Percentiles rank a stretch among this genome's conserved stretches.
phyloP scores from a whole-genome alignment of 2,888 invertebrate species.

The Chymomyza amoena region DNA sequence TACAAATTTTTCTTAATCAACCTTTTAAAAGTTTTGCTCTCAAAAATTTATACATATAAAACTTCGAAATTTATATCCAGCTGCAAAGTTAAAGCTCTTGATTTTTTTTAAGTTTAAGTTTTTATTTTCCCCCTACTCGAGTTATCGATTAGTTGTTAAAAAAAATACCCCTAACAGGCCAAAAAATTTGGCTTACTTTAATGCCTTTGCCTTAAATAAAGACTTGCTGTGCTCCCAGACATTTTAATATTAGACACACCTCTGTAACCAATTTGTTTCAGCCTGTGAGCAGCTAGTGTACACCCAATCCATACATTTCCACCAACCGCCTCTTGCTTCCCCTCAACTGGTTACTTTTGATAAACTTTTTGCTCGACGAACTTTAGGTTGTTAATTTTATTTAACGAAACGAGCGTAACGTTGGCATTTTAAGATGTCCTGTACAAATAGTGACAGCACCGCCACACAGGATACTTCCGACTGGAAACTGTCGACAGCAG shows the following conservation, averaged over 20 bases:
- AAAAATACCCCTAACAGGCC: neutral
- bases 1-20: no score
- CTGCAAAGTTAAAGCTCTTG: neutral
- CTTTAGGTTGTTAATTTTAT: conserved; percentile 53
- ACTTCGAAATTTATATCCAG: no score
- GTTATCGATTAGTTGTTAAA: neutral
- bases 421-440: conserved; percentile 12
- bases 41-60: no score
- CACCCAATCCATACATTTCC: no score
- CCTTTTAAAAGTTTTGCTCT: no score
- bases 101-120: neutral
- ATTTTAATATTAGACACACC: no score
- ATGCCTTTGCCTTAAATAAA: neutral
- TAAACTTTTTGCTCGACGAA: conserved; percentile 23
- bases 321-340: neutral
- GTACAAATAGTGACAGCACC: neutral
- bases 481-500: neutral
- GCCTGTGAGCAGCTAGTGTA: neutral
- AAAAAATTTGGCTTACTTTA: neutral
- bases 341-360: neutral
- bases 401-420: conserved; percentile 30
- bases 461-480: neutral
- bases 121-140: neutral
- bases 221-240: neutral
- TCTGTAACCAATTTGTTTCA: neutral